Evolutionary conservation across 1,140 invertebrate species (phyloP).

Genomic region (Bombus consobrinus): DNA sequence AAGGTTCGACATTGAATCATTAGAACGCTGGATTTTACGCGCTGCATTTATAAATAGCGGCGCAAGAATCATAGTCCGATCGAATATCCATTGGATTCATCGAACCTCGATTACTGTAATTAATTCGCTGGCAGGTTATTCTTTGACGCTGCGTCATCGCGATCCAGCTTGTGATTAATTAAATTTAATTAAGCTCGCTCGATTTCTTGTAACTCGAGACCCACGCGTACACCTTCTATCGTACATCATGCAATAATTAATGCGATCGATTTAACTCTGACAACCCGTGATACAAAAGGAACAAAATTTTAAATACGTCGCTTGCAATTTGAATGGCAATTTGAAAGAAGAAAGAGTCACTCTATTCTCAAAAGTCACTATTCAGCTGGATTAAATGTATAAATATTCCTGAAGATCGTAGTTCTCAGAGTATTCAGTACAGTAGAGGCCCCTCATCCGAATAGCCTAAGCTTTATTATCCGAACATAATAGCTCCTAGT

Average conservation of each 20-base stretch:
- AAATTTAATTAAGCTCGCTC: conserved; percentile 47
- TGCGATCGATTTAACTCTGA: conserved; percentile 27
- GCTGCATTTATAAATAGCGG: conserved; percentile 15
- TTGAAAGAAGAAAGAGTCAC: too few species aligned
- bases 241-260: conserved; percentile 29
- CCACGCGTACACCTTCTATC: not conserved
- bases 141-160: conserved; percentile 31
- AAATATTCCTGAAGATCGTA: too few species aligned
- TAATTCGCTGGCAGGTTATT: conserved; percentile 33
- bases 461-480: too few species aligned
- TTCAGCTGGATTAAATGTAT: not conserved
- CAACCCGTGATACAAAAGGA: not conserved
- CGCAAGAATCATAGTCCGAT: not conserved
- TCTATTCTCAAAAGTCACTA: not conserved
- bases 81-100: conserved; percentile 21
- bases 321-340: not conserved
- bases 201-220: conserved; percentile 35
- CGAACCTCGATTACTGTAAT: conserved; percentile 25
- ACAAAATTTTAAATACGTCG: not conserved
- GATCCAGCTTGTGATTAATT: conserved; percentile 37
- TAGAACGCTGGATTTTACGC: not conserved
- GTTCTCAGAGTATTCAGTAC: too few species aligned
- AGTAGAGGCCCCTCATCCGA: too few species aligned
- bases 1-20: not conserved
- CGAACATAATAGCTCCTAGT: too few species aligned